Evolutionary conservation across 2,888 invertebrate species (phyloP), one percentile per base, ranked within the genome.

Genomic region (Strigamia crassipes): DNA sequence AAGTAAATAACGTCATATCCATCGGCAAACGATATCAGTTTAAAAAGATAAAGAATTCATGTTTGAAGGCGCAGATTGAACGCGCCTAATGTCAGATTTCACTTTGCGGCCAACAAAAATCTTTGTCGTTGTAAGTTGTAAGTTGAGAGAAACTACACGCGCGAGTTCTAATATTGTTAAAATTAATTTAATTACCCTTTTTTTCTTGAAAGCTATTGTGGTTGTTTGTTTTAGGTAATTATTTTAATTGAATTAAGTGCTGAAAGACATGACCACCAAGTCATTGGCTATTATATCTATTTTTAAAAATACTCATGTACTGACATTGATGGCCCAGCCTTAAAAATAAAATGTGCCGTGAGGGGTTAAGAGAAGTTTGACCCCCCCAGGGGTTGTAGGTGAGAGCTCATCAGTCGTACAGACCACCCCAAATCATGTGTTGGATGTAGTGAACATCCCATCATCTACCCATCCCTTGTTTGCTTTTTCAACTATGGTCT

Each of bases 311-410:
- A 73, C 73, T 27, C 73, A 31, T 15, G 27, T 13, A 27, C 73
- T 73, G 73, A 73, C 73, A 73, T 73, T 73, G 73, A 73, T 73
- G 73, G 73, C 73, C 73, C 73, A 73, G 73, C 73, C 73, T 73
- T 73, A 73, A 73, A 31, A 73, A 73, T 73, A 73, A 73, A 73
- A 73, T 73, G 27, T 73, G 73, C 73, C 73, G 31, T 73, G 73
- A 73, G 73, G 73, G 73, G 73, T 73, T 73, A 73, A 13, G 73
- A 23, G 73, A 73, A 73, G 27, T 73, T 73, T 73, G 73, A 73
- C 73, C 73, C 73, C 73, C 73, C 23, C 73, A 73, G 73, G 73
- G 73, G 73, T 73, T 73, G 31, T 73, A 73, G 73, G 73, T 73
- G 73, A 73, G 73, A 23, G 73, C 73, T 73, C 73, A 73, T 73